Evolutionary conservation across 2,888 invertebrate genomes (phyloP).

Genomic region (Torymus tubicola): DNA sequence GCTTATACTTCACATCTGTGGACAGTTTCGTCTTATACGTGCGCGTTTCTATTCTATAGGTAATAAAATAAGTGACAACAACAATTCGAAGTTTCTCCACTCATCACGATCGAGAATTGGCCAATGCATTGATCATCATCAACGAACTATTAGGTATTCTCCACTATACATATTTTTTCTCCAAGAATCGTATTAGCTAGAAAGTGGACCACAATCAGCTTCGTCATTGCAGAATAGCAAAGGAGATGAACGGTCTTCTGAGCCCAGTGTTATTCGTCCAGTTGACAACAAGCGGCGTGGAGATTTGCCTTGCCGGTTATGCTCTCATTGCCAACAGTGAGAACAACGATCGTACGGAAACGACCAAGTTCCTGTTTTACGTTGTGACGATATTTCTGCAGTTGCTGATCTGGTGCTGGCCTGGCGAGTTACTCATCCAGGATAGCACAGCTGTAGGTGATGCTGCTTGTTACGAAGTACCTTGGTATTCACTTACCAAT

Average conservation of each 20-base stretch:
- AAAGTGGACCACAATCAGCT: too few species aligned
- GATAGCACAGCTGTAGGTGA: slow-evolving; percentile 58
- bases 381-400: background rate
- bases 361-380: background rate
- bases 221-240: slow-evolving; percentile 34
- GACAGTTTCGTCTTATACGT: slow-evolving; percentile 60
- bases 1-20: slow-evolving; percentile 59
- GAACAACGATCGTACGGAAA: background rate
- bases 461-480: slow-evolving; percentile 54
- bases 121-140: slow-evolving; percentile 43
- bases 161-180: background rate
- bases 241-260: slow-evolving; percentile 58
- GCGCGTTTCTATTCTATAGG: slow-evolving; percentile 58
- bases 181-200: too few species aligned
- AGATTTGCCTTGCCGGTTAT: slow-evolving; percentile 63
- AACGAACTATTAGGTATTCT: slow-evolving; percentile 13
- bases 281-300: slow-evolving; percentile 59
- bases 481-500: slow-evolving; percentile 58
- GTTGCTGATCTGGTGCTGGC: slow-evolving; percentile 58
- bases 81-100: background rate
- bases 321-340: slow-evolving; percentile 38
- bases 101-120: background rate
- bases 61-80: background rate
- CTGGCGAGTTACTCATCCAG: slow-evolving; percentile 60
- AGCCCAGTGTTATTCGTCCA: slow-evolving; percentile 61